Conservation (phyloP, 2,888 invertebrate species). For the Proisotoma minuta region DNA sequence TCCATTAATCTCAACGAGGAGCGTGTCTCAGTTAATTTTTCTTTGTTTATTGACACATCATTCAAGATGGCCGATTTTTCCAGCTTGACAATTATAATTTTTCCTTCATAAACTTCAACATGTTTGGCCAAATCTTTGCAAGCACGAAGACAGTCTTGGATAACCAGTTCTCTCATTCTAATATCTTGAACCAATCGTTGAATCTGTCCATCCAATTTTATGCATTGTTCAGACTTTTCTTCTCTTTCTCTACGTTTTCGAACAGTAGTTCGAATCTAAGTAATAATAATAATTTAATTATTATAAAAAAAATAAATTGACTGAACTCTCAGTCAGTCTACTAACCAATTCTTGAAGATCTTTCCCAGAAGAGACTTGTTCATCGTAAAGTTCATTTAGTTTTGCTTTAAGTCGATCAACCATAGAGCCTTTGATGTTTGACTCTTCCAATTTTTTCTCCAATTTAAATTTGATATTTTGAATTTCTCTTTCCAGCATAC, state of each 20-base stretch:
- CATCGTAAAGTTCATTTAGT: constrained; percentile 39
- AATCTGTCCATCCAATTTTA: constrained; percentile 42
- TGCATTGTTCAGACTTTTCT: constrained; percentile 44
- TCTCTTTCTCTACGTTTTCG: constrained; percentile 41
- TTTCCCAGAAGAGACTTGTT: constrained; percentile 39
- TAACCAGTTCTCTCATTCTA: constrained; percentile 35
- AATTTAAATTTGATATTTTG: constrained; percentile 35
- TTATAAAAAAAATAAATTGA: too few species aligned
- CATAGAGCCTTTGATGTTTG: constrained; percentile 30
- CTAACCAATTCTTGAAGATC: constrained; percentile 40
- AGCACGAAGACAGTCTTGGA: constrained; percentile 36
- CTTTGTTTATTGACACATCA: constrained; percentile 30
- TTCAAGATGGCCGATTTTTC: constrained; percentile 37
- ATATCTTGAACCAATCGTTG: constrained; percentile 30
- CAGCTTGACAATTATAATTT: constrained; percentile 33
- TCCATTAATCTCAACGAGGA: not conserved
- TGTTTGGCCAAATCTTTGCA: constrained; percentile 32
- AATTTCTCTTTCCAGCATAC: constrained; percentile 40
- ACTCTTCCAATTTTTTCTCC: constrained; percentile 37
- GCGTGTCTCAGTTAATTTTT: constrained; percentile 22
- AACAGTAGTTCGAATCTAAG: constrained; percentile 35
- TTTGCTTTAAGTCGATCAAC: constrained; percentile 36
- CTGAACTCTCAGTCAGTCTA: not conserved
- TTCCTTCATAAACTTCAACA: constrained; percentile 26
- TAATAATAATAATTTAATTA: not conserved